Base-by-base conservation (phyloP, 2,113 vertebrate genomes). In the Connochaetes taurinus region DNA sequence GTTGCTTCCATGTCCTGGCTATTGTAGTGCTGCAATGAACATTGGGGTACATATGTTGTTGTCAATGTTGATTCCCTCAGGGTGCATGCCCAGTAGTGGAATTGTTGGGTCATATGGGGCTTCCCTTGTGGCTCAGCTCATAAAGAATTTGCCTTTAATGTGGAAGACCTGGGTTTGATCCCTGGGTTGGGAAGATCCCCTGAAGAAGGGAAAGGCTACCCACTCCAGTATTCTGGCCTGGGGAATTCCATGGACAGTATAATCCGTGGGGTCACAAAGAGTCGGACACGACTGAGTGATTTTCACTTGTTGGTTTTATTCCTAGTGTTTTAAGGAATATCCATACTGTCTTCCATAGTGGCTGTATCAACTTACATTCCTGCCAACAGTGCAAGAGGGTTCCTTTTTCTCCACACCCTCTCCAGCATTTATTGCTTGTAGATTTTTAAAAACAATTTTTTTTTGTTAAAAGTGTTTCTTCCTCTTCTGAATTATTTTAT, bases 251-350 rank as follows among this genome's bases (percentile, higher is more conserved):
- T 36, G 64, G 17, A 4, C 17, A 36, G 33, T 67, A 31, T 64
- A 64, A 7, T 17, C 33, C 33, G 10, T 36, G 33, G 64, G 64
- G 64, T 67, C 33, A 10, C 17, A 67, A 36, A 19, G 8, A 64
- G 15, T 64, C 1, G 0, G 62, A 67, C 8, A 67, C 0, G 17
- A 36, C 33, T 36, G 64, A 67, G 33, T 0, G 17, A 67, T 8
- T 67, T 21, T 64, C 15, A 33, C 31, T 33, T 33, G 14, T 16
- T 33, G 31, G 7, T 64, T 64, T 64, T 33, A 33, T 64, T 64
- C 31, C 62, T 64, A 64, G 15, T 64, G 62, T 64, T 64, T 64
- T 33, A 33, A 64, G 31, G 62, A 64, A 33, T 64, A 31, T 64
- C 15, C 31, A 64, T 64, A 64, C 62, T 64, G 62, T 64, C 62